Evolutionary conservation across 2,797 vertebrate species (phyloP), one percentile per base, ranked within the genome.

Genomic region (Heteromormyrus szaboi): DNA sequence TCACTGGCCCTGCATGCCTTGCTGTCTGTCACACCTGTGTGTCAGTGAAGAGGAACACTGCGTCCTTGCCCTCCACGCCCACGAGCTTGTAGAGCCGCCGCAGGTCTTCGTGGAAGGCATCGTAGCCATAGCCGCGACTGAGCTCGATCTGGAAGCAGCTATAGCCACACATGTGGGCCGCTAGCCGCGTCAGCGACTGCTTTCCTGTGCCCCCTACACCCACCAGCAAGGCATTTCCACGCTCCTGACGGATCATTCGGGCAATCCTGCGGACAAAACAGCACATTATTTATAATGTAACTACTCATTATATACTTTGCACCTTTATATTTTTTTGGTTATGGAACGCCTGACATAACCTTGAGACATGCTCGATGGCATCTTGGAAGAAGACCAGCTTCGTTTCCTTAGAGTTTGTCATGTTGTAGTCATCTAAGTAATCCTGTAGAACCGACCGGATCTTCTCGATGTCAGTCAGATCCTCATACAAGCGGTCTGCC

Each of bases 171-270:
- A 98, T 98, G 88, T 97, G 97, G 87, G 97, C 91, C 0, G 96
- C 96, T 62, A 98, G 92, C 37, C 97, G 95, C 0, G 97, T 97
- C 2, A 98, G 95, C 2, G 96, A 97, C 92, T 97, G 97, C 88
- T 98, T 98, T 44, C 97, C 97, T 3, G 97, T 97, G 85, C 97
- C 97, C 22, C 97, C 97, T 37, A 98, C 97, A 2, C 97, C 97
- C 0, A 98, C 97, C 0, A 98, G 93, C n/a, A 98, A 93, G 86
- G 97, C 96, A 8, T 98, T 97, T 91, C 97, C 97, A 90, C 97
- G 95, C 92, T 98, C 97, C 91, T 97, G 97, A 4, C 97, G 97
- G 92, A 98, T 97, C 93, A 97, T 97, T 17, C 97, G 95, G 33
- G 96, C 96, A 83, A 98, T 97, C 92, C 97, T 98, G 83, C 3